Percentiles rank a stretch among this genome's conserved stretches.
Conservation (phyloP, 2,113 vertebrate genomes). For the Sinocyclocheilus rhinocerous region DNA sequence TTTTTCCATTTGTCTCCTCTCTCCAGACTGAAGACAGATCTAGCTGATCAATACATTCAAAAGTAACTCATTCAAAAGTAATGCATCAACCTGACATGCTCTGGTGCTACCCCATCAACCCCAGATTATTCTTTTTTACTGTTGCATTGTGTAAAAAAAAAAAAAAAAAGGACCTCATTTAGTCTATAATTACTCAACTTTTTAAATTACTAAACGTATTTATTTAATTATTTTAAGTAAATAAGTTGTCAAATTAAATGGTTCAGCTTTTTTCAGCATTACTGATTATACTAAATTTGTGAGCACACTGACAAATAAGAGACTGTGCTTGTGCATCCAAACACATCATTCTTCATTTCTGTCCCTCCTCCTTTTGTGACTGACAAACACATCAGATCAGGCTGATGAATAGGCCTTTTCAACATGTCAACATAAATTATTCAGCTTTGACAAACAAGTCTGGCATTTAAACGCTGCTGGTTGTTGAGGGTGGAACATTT, state of each 20-base stretch:
- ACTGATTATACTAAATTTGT: background rate
- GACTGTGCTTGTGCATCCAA: background rate
- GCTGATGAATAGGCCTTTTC: conserved; percentile 71
- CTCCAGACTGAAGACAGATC: background rate
- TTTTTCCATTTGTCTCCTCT: background rate
- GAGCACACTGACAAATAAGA: background rate
- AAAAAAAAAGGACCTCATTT: background rate
- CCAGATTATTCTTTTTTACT: background rate
- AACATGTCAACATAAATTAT: conserved; percentile 78
- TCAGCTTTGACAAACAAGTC: conserved; percentile 74
- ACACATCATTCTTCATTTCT: background rate
- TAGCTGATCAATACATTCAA: background rate
- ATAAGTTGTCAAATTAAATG: background rate
- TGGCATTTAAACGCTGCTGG: conserved; percentile 73
- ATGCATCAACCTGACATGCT: background rate
- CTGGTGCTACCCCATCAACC: background rate
- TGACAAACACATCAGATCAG: conserved; percentile 45
- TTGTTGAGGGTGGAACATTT: conserved; percentile 62
- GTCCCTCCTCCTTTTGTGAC: conserved; percentile 15
- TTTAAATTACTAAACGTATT: too few relatives aligned
- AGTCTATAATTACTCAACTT: background rate
- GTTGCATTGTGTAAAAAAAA: too few relatives aligned
- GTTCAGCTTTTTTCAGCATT: background rate
- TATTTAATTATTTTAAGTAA: background rate
- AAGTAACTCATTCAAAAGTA: background rate